Evolutionary conservation across 2,113 vertebrate genomes (phyloP), one percentile per base, ranked within the genome.

Genomic region (Catharus bicknelli): DNA sequence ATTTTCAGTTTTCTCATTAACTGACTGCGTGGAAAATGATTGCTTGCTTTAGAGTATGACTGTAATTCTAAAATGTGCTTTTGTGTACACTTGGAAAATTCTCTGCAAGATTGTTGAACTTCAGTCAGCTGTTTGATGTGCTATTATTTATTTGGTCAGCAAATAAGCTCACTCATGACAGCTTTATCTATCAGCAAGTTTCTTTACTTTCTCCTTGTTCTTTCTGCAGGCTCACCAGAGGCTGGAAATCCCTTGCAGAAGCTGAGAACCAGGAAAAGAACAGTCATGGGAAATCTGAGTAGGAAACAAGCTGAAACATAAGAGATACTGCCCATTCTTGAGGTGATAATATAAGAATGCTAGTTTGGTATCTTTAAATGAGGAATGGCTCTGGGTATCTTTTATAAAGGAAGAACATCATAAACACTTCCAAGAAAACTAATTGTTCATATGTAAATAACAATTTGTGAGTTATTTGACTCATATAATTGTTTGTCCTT

Each of bases 201-300:
- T 0, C 51, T 2, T 68, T 50, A 9, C 47, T 63, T 90, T 66
- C 50, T 72, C 7, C 32, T n/a, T 94, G 51, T 83, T 90, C 34
- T 66, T 90, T 88, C 68, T 53, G 22, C 97, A 97, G 97, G 62
- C 91, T 96, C 48, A 40, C 97, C 48, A 96, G 97, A 34, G 98
- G 97, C 80, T 98, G 97, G 97, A 98, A 93, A 96, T 97, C 90
- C 66, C 98, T 98, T 14, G 92, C 68, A 61, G 94, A 97, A 84
- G 94, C 97, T 80, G 98, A 98, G 90, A 98, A 94, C 57, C 69
- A 84, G 51, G 96, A 98, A 97, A 95, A 88, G 82, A 95, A 29
- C 55, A 45, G 55, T 97, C 97, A 87, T 95, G 90, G 61, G 97
- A 96, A 85, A 98, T 95, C 11, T 85, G 90, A 53, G 48, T 98